Conservation (phyloP, 2,113 vertebrate species). For the Podiceps cristatus region DNA sequence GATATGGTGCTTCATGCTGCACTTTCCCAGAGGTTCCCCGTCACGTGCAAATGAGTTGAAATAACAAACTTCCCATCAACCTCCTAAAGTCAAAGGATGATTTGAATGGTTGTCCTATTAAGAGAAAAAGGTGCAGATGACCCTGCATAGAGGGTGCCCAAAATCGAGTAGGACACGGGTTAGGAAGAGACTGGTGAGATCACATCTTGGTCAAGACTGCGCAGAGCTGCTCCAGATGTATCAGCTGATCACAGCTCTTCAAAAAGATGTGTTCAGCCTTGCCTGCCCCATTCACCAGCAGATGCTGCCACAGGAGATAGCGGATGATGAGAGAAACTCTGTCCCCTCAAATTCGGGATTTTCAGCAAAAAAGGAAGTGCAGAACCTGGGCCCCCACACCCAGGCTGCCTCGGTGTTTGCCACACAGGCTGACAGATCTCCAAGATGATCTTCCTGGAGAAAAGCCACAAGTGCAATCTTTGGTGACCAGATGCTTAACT, state of each 20-base stretch:
- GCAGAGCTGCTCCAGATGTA: neutral
- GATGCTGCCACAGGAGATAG: neutral
- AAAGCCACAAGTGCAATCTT: neutral
- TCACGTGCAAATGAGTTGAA: neutral
- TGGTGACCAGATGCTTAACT: neutral
- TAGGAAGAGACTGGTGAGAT: neutral
- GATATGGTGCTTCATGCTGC: neutral
- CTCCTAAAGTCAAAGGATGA: neutral
- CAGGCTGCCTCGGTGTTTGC: neutral
- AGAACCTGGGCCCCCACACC: neutral
- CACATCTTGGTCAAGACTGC: neutral
- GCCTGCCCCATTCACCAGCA: neutral
- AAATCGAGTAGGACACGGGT: neutral
- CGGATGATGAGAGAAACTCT: neutral
- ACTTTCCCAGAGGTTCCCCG: neutral
- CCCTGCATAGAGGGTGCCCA: neutral
- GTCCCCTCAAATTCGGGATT: neutral
- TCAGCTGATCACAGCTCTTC: neutral
- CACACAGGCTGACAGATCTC: neutral
- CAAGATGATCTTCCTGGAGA: neutral
- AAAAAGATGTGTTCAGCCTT: neutral
- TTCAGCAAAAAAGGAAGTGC: neutral
- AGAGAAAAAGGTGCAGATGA: neutral
- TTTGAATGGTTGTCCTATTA: neutral
- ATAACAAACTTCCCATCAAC: neutral